Base-by-base conservation (phyloP, 2,113 vertebrate genomes). In the Asarcornis scutulata region DNA sequence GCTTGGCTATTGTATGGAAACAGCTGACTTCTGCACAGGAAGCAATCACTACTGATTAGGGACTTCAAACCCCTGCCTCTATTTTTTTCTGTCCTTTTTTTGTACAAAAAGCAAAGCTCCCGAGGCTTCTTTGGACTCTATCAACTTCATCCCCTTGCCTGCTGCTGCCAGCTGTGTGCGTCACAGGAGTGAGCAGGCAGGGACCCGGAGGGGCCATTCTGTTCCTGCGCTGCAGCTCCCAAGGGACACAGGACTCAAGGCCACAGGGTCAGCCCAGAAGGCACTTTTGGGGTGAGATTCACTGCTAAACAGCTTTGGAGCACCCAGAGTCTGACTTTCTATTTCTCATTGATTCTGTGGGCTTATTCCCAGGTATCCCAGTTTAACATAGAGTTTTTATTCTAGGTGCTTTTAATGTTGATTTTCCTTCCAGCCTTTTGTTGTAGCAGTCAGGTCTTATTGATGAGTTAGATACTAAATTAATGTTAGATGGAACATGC, bases 21-120 rank as follows among this genome's bases (percentile, higher is more conserved):
- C 97, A 98, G 98, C 98, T 98, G 98, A 98, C 97, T 97, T 97
- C 96, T 97, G 96, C 88, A 97, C 96, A 98, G 98, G 98, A 98
- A 98, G 95, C 93, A 97, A 96, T 98, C 96, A 91, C 68, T 86
- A 87, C 85, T 96, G 96, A 93, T 97, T 97, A 93, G 91, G 88
- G 96, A 82, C 94, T 97, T 74, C 89, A 86, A 96, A 73, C 34
- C 66, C 40, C 76, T 91, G 85, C 56, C 81, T 96, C 83, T 83
- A 23, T 77, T 91, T 86, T 55, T 80, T 85, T 89, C 14, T 78
- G 16, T 58, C 15, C 48, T 59, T 46, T 46, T 74, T 82, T 84
- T 67, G 4, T 74, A 74, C 4, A 3, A 69, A 89, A 76, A 6
- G 34, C 94, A 94, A 93, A 96, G 75, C 79, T 95, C 84, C 44